Evolutionary conservation across 2,888 invertebrate genomes (phyloP), one percentile per base, ranked within the genome.

Genomic region (Nudaria mundana): DNA sequence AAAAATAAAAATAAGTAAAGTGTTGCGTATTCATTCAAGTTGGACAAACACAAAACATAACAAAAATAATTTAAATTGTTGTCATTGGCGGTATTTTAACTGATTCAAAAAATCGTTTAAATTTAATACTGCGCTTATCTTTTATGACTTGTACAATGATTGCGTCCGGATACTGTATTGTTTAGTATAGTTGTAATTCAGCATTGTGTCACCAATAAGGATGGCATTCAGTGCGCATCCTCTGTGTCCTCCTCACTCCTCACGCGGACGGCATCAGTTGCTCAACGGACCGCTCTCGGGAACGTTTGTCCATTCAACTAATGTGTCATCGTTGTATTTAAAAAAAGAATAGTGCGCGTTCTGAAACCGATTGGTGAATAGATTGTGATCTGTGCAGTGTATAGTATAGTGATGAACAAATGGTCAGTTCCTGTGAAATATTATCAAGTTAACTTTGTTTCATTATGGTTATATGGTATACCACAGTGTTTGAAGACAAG

Each of bases 151-250:
- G 48, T 18, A 45, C 52, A 53, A 51, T 45, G 18, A 33, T 28
- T 43, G 32, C 36, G 71, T 58, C 72, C 78, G 84, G 84, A 84
- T 74, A 71, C 64, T 64, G 69, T 70, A 52, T 69, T 65, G 72
- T 71, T 69, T 60, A 44, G 66, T 65, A 59, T 30, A 23, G 79
- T 81, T 81, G 58, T 76, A 71, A 83, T 80, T 72, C 68, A 52
- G 66, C 64, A 73, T 73, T 74, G 75, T 74, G 66, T 70, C 64
- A 49, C 52, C 49, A 37, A 48, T 48, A 45, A 41, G 40, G 29
- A 35, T 31, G 38, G 24, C 15, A 18, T 15, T 33, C 11, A 10
- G 8, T 8, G 28, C 38, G n/a, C 6, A n/a, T 29, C 18, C 8
- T 24, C 18, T 36, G 44, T 36, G 26, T 30, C 29, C 23, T 37